phyloP scores from a whole-genome alignment of 2,113 vertebrate species.

The Tetraodon nigroviridis region DNA sequence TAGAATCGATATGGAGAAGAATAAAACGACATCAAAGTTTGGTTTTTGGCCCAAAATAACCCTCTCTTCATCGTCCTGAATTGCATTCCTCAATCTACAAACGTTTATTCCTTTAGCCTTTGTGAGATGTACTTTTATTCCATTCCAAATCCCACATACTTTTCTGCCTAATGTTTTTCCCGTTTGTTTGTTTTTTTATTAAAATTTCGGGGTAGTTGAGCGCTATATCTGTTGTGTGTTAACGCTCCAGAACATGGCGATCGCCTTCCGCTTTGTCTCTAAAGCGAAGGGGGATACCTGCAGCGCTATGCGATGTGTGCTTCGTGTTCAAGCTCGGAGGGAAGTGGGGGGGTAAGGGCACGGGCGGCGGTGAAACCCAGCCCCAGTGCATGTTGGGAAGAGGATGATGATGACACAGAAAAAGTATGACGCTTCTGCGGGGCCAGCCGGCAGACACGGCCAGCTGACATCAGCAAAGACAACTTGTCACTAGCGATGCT shows the following conservation, averaged over 20 bases:
- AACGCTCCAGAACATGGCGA: constrained; percentile 33
- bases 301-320: constrained; percentile 6
- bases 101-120: constrained; percentile 54
- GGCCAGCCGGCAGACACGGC: constrained; percentile 45
- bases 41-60: constrained; percentile 23
- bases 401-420: constrained; percentile 54
- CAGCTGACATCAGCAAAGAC: constrained; percentile 62
- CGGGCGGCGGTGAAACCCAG: constrained; percentile 42
- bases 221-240: constrained; percentile 60
- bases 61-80: constrained; percentile 36
- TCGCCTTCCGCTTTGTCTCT: constrained; percentile 41
- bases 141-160: constrained; percentile 38
- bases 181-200: constrained; percentile 9
- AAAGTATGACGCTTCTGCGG: constrained; percentile 47
- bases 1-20: constrained; percentile 28
- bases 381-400: constrained; percentile 59
- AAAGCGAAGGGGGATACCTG: constrained; percentile 24
- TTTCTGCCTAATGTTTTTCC: constrained; percentile 11
- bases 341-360: constrained; percentile 31
- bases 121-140: constrained; percentile 50
- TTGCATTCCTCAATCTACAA: constrained; percentile 32
- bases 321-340: constrained; percentile 21
- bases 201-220: constrained; percentile 33
- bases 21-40: constrained; percentile 26
- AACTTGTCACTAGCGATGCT: constrained; percentile 63